Conservation (phyloP, 37 sponge, comb jelly and placozoan species). For the Aphrocallistes beatrix region DNA sequence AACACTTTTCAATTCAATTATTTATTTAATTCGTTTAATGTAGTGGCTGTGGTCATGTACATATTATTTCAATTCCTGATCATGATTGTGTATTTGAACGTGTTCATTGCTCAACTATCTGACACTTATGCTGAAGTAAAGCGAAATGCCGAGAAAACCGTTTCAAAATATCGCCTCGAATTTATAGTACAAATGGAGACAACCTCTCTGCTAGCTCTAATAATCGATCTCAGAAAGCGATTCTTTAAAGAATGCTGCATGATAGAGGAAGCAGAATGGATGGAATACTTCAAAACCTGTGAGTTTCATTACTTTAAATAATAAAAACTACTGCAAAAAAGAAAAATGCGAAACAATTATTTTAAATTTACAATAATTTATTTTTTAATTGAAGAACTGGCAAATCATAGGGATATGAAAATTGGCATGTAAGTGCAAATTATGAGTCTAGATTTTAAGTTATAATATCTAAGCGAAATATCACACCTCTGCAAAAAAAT, state of each 20-base stretch:
- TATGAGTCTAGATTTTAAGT: no score
- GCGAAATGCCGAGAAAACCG: not conserved
- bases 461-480: no score
- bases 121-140: slow-evolving; percentile 16
- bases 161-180: not conserved
- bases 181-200: not conserved
- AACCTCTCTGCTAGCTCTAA: not conserved
- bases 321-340: no score
- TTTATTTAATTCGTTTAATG: not conserved
- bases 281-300: not conserved
- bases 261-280: not conserved
- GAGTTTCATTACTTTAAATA: no score
- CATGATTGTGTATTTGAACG: not conserved
- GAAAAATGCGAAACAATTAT: no score
- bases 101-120: slow-evolving; percentile 12
- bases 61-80: not conserved
- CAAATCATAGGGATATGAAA: not conserved
- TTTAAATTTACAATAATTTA: not conserved
- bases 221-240: not conserved
- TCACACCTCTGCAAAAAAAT: no score
- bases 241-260: not conserved
- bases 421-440: no score
- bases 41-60: not conserved
- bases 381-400: not conserved
- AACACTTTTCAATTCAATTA: not conserved